These are phyloP conservation scores for Mustela lutreola DNA, from an alignment of 2,113 vertebrate species.

Conservation along the genomic window DNA sequence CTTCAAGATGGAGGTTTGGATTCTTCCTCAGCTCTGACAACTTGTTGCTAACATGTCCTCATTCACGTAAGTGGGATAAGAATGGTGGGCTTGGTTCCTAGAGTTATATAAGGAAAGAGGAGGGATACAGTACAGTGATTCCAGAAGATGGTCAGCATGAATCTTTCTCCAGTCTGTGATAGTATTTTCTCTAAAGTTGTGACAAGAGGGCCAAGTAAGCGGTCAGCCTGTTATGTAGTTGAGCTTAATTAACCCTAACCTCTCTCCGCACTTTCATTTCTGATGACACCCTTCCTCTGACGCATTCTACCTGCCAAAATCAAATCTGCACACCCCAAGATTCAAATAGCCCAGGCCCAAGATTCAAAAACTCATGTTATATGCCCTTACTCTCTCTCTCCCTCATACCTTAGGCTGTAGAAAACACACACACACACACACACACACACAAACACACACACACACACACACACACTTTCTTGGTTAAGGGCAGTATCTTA, in stretches of 20 bases:
- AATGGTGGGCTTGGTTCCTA: background rate
- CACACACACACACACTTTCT: background rate
- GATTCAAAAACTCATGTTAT: background rate
- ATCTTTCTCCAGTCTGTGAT: background rate
- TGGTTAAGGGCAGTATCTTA: background rate
- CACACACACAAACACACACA: background rate
- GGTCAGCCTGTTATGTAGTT: background rate
- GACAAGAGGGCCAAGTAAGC: background rate
- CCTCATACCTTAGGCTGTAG: background rate
- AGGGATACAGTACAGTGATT: background rate
- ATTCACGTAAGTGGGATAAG: background rate
- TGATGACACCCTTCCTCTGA: background rate
- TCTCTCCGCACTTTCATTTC: background rate
- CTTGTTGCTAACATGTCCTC: background rate
- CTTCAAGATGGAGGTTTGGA: background rate
- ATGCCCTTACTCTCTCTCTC: background rate
- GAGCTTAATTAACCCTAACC: background rate
- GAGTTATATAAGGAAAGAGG: background rate
- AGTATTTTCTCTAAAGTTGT: background rate
- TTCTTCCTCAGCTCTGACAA: background rate
- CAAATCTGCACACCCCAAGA: background rate
- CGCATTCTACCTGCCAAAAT: background rate
- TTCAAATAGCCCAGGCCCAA: background rate
- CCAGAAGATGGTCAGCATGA: background rate
- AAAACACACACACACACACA: background rate